Evolutionary conservation across 2,888 invertebrate genomes (phyloP), one percentile per base, ranked within the genome.

Genomic region (Pristionchus fissidentatus): DNA sequence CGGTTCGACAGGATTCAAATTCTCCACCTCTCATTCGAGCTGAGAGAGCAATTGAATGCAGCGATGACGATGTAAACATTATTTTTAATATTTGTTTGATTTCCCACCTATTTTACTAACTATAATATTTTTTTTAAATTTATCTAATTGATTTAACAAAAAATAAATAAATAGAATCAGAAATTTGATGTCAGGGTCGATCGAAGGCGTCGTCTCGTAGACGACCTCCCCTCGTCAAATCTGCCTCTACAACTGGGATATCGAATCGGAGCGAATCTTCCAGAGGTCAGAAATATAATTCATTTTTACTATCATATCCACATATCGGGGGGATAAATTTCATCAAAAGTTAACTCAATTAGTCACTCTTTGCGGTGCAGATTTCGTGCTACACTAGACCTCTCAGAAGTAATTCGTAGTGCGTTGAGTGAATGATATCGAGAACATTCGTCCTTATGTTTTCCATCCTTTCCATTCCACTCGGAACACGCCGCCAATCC

Each of bases 1-100:
- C 41, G 26, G 77, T 15, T 13, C 38, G 77, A 35, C 32, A 26
- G n/a, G 32, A 8, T 3, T 77, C 77, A 3, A 38, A 77, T n/a
- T 77, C 77, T 4, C 77, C 77, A 10, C 77, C 77, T 10, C 52
- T 77, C 22, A 77, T 77, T 22, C 10, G 77, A 46, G 52, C 77
- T 29, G 77, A 77, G 32, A 19, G 77, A 22, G 77, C 77, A 22
- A 46, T 77, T 15, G 77, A 77, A 35, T 49, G 32, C 32, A 38
- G 38, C 49, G 52, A 52, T 52, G 52, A 52, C n/a, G 35, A 77
- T 35, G 52, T 77, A 13, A 52, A 38, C 22, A 26, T 3, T 38
- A 41, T 73, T 73, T 3, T 41, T 41, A 8, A 73, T 35, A 29
- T 13, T 8, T 15, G 5, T 13, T 32, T 32, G 43, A 22, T 41